Conservation (phyloP, 37 sponge, comb jelly and placozoan species). For the Oopsacas minuta region DNA sequence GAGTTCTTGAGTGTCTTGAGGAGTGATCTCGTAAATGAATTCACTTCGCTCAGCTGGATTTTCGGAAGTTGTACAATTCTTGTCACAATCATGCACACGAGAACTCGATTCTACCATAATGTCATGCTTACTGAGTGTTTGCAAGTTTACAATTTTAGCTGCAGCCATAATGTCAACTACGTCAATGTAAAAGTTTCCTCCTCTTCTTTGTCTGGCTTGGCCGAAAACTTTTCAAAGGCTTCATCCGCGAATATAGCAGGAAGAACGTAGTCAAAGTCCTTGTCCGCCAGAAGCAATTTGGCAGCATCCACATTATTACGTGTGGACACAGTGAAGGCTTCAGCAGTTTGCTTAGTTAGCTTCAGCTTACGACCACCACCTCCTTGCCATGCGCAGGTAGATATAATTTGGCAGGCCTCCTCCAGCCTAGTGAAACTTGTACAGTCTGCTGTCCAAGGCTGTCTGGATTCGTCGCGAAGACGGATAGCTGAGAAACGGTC, state of each 20-base stretch:
- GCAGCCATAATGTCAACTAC: too few species aligned
- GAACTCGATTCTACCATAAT: too few species aligned
- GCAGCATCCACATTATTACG: conserved; percentile 17
- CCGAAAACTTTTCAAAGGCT: conserved; percentile 1
- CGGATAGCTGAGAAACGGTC: conserved; percentile 19
- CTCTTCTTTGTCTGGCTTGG: conserved; percentile 18
- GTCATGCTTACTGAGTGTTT: too few species aligned
- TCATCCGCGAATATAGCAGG: conserved; percentile 19
- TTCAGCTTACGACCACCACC: conserved; percentile 17
- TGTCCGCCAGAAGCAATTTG: conserved; percentile 17
- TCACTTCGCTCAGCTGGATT: too few species aligned
- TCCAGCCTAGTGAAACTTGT: conserved; percentile 17
- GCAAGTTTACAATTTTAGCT: too few species aligned
- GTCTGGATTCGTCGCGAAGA: conserved; percentile 20
- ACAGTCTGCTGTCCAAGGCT: conserved; percentile 20
- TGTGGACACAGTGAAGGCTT: conserved; percentile 17
- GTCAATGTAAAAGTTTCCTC: not conserved
- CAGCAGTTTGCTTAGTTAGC: conserved; percentile 17
- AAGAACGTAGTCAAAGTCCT: conserved; percentile 19
- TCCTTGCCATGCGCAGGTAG: conserved; percentile 19
- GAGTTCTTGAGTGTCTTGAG: too few species aligned
- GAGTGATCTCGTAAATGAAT: too few species aligned
- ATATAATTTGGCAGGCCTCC: conserved; percentile 20
- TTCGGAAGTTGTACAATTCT: too few species aligned
- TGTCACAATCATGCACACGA: too few species aligned